Conservation (phyloP, 2,888 invertebrate species). For the Mimachlamys varia region DNA sequence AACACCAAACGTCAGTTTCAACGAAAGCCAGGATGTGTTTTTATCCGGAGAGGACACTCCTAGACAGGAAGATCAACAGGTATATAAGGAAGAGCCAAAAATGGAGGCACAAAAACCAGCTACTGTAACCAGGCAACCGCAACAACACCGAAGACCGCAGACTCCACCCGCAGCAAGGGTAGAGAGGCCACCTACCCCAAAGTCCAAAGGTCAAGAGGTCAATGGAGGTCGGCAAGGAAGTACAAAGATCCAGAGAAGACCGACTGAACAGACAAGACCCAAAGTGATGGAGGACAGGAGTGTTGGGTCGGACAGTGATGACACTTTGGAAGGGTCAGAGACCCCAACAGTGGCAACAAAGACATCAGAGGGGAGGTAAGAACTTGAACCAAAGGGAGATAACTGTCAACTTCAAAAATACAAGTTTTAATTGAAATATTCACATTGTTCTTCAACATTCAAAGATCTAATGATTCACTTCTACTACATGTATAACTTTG, state of each 20-base stretch:
- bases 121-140: constrained; percentile 40
- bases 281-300: constrained; percentile 53
- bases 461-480: too few relatives aligned
- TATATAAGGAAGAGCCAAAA: constrained; percentile 37
- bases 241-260: constrained; percentile 32
- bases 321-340: constrained; percentile 64
- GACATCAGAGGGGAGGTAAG: constrained; percentile 62
- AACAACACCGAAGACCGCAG: constrained; percentile 38
- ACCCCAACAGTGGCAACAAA: constrained; percentile 65
- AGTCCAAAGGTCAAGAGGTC: constrained; percentile 43
- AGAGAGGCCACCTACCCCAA: constrained; percentile 46
- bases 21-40: constrained; percentile 47
- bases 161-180: constrained; percentile 45
- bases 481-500: too few relatives aligned
- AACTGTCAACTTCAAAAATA: too few relatives aligned
- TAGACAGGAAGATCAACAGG: constrained; percentile 32
- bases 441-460: too few relatives aligned
- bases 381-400: too few relatives aligned
- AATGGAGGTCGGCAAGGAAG: constrained; percentile 37
- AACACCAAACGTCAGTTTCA: constrained; percentile 49
- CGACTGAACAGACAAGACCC: constrained; percentile 38
- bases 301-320: constrained; percentile 65
- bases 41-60: constrained; percentile 52
- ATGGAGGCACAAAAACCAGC: constrained; percentile 42
- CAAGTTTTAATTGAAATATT: too few relatives aligned